phyloP scores from a whole-genome alignment of 1,140 invertebrate genomes.

The Homarus americanus region DNA sequence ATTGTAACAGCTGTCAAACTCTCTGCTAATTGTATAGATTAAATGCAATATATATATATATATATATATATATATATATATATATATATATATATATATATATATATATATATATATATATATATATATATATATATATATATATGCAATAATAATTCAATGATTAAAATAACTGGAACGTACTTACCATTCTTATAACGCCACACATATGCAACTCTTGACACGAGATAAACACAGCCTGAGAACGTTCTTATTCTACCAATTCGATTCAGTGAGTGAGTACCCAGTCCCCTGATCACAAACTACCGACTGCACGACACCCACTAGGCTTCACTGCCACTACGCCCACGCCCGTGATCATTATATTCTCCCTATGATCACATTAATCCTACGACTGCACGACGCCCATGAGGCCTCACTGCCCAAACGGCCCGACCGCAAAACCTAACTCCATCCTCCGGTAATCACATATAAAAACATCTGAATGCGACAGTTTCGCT shows the following conservation, averaged over 20 bases:
- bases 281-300: slow-evolving; percentile 25
- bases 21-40: not conserved
- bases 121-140: slow-evolving; percentile 11
- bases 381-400: slow-evolving; percentile 42
- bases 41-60: too few species aligned
- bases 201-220: too few species aligned
- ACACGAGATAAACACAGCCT: not conserved
- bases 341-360: slow-evolving; percentile 11
- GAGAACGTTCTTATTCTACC: slow-evolving; percentile 33
- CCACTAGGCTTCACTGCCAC: slow-evolving; percentile 12
- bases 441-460: slow-evolving; percentile 21
- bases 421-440: slow-evolving; percentile 24
- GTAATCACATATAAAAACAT: not conserved
- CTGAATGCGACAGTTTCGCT: too few species aligned
- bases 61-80: slow-evolving; percentile 30
- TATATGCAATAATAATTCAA: too few species aligned
- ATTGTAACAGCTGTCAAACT: too few species aligned
- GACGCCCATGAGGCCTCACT: slow-evolving; percentile 50
- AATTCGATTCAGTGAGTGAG: slow-evolving; percentile 34
- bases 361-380: slow-evolving; percentile 12
- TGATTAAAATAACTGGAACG: too few species aligned
- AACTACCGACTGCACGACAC: slow-evolving; percentile 45
- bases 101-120: slow-evolving; percentile 30
- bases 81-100: slow-evolving; percentile 35
- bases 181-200: too few species aligned